Evolutionary conservation across 2,113 vertebrate species (phyloP), one percentile per base, ranked within the genome.

Genomic region (Cygnus atratus): DNA sequence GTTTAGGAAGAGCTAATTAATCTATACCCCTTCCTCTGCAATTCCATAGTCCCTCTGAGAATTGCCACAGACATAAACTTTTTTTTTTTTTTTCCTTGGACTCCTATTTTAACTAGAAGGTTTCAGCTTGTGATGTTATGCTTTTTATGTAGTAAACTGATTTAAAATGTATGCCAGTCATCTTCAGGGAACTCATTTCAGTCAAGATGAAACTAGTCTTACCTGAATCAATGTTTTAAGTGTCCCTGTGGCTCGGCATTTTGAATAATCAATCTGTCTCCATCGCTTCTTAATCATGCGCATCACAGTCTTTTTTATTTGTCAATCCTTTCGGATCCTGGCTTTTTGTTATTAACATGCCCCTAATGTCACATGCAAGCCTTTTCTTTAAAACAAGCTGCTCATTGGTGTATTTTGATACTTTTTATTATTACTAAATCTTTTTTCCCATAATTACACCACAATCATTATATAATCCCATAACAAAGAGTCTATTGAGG

Each of bases 381-480:
- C 97, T 98, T 98, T 98, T 97, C 97, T 98, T 98, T 98, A 98
- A 98, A 99, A 98, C 98, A 98, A 98, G 98, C 98, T 97, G 97
- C 97, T 98, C 98, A 97, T 98, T 97, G 98, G 98, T 97, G 98
- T 98, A 98, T 98, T 98, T 98, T 98, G 98, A 98, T 98, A 99
- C 98, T 99, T 99, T 99, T 98, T 98, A 98, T 99, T 99, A 99
- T 98, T 97, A 98, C 98, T 98, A 98, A 99, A 98, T 98, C 98
- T 97, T 98, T 97, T 97, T 97, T 98, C 96, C 98, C 99, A 99
- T 99, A 99, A 99, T 99, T 99, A 99, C 98, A 98, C 98, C 99
- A 98, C 98, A 98, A 99, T 99, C 99, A 99, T 99, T 99, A 99
- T 99, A 99, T 99, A 99, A 99, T 99, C 99, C 98, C 97, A 98